Evolutionary conservation across 2,113 vertebrate species (phyloP).

Genomic region (Meles meles): DNA sequence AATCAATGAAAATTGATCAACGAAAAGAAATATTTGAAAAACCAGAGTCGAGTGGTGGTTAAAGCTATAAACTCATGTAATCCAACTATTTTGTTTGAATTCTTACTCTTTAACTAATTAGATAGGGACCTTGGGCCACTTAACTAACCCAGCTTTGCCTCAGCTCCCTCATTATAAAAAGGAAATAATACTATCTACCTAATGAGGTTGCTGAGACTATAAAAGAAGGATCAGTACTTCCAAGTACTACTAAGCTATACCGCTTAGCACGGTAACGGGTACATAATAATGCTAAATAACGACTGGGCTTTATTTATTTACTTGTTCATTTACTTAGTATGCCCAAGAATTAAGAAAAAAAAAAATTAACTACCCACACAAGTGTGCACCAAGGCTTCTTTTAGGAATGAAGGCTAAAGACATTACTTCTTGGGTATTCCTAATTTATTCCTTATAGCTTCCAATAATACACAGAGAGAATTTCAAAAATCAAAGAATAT

Average conservation of each 20-base stretch:
- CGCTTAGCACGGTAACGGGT: not conserved
- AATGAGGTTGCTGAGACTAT: not conserved
- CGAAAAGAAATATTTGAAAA: constrained; percentile 11
- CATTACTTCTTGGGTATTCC: not conserved
- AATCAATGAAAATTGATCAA: too few species aligned
- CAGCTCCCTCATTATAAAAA: constrained; percentile 4
- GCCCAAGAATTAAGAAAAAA: not conserved
- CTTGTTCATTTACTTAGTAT: constrained; percentile 3
- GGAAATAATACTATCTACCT: not conserved
- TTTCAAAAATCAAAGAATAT: not conserved
- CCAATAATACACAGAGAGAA: not conserved
- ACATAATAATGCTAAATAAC: constrained; percentile 3
- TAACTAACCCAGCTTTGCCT: not conserved
- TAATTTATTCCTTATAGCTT: not conserved
- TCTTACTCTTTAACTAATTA: not conserved
- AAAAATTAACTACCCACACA: not conserved
- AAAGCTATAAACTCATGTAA: not conserved
- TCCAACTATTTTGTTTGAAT: not conserved
- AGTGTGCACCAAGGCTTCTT: not conserved
- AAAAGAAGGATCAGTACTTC: not conserved
- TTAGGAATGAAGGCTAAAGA: not conserved
- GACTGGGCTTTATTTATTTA: not conserved
- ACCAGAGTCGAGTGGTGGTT: not conserved
- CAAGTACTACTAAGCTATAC: not conserved
- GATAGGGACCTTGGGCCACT: not conserved